Percentiles rank a stretch among this genome's conserved stretches.
These are phyloP conservation scores for Diglossa cyanea DNA, from an alignment of 2,797 vertebrate species.

Conservation along the genomic window DNA sequence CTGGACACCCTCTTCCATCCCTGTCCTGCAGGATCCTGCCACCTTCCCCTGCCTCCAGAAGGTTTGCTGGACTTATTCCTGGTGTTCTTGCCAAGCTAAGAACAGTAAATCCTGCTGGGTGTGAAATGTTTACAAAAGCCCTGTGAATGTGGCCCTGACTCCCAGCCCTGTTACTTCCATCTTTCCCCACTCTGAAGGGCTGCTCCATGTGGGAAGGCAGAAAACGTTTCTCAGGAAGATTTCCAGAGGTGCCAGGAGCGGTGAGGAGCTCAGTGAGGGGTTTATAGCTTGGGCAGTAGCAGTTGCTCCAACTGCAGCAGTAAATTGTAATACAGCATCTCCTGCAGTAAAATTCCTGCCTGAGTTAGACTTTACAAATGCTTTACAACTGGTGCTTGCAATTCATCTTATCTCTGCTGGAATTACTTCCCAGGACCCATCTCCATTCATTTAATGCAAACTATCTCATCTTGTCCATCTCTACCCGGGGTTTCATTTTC, in stretches of 20 bases:
- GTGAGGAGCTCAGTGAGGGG: neutral
- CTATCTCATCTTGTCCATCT: neutral
- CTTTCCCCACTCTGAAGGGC: neutral
- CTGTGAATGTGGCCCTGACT: neutral
- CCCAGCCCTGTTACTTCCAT: neutral
- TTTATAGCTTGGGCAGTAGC: neutral
- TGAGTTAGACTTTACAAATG: neutral
- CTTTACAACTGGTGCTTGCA: neutral
- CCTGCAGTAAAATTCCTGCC: neutral
- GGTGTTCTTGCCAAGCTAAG: neutral
- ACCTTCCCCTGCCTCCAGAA: neutral
- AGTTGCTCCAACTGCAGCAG: constrained; percentile 16
- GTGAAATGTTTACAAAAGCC: neutral
- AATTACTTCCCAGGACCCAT: neutral
- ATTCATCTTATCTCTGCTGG: neutral
- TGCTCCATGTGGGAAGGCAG: accelerated
- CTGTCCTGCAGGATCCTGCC: too few relatives aligned
- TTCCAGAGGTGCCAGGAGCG: neutral
- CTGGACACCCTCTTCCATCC: neutral
- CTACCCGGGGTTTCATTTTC: neutral
- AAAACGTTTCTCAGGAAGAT: neutral
- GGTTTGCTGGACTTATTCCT: neutral
- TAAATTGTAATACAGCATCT: neutral
- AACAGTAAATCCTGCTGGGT: neutral
- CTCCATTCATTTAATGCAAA: neutral